Evolutionary conservation across 2,113 vertebrate species (phyloP).

Genomic region (Pristiophorus japonicus): DNA sequence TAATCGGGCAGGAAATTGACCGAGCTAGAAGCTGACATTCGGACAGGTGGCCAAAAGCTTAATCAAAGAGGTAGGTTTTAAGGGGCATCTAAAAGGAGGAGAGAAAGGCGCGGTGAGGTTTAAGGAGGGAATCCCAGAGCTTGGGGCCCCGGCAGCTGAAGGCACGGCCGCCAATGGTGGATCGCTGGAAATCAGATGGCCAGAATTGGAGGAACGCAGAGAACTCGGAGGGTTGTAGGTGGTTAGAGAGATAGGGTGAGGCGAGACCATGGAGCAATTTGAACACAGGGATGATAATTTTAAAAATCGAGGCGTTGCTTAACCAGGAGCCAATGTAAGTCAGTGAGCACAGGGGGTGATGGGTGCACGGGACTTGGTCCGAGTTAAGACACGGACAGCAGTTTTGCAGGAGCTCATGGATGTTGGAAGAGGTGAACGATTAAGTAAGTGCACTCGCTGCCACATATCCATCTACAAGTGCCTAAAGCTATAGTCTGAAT

Average conservation of each 20-base stretch:
- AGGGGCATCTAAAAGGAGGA: neutral
- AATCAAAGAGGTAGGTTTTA: neutral
- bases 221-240: neutral
- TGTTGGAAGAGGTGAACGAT: neutral
- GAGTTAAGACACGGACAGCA: neutral
- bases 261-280: neutral
- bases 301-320: neutral
- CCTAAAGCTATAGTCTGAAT: neutral
- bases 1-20: neutral
- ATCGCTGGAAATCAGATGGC: neutral
- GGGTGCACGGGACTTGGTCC: neutral
- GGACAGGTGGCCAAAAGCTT: neutral
- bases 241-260: neutral
- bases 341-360: neutral
- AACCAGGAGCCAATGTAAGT: neutral
- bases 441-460: neutral
- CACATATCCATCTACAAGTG: neutral
- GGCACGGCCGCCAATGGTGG: neutral
- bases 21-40: neutral
- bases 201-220: neutral
- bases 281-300: neutral
- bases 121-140: neutral
- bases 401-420: neutral
- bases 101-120: neutral
- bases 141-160: neutral